These are phyloP conservation scores for Syritta pipiens DNA, from an alignment of 2,888 invertebrate genomes.

Conservation along the genomic window DNA sequence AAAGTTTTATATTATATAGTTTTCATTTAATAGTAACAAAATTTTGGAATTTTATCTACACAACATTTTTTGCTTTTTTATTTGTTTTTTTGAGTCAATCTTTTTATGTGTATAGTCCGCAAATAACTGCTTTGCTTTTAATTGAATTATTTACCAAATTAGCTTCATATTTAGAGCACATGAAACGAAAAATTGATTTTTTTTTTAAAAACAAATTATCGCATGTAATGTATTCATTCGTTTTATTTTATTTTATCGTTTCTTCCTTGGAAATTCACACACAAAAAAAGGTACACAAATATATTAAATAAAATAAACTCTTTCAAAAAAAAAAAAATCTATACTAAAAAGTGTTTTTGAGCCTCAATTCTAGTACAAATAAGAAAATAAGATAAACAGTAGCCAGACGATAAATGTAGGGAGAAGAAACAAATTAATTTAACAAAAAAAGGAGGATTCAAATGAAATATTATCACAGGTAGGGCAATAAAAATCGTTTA, in stretches of 20 bases:
- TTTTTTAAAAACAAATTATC: no score
- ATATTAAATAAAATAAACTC: slow-evolving; percentile 22
- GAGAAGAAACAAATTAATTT: background rate
- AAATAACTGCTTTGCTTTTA: no score
- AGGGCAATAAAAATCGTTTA: slow-evolving; percentile 42
- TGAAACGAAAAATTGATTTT: no score
- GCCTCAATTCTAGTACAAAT: slow-evolving; percentile 50
- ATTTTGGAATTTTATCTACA: slow-evolving; percentile 19
- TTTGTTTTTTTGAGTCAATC: no score
- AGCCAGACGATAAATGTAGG: slow-evolving; percentile 4
- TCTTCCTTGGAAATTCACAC: slow-evolving; percentile 44
- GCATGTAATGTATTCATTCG: no score
- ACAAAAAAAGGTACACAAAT: slow-evolving; percentile 31
- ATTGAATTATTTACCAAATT: no score
- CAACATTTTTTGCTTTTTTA: no score
- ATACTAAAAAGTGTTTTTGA: slow-evolving; percentile 35
- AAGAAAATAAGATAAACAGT: slow-evolving; percentile 1
- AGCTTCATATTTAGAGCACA: no score
- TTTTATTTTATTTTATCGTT: no score
- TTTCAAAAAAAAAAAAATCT: slow-evolving; percentile 26
- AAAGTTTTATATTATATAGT: background rate
- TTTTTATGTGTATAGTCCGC: no score
- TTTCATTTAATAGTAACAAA: slow-evolving; percentile 9
- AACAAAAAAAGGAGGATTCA: slow-evolving; percentile 8
- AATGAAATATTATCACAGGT: slow-evolving; percentile 66